Evolutionary conservation across 2,113 vertebrate species (phyloP).

Genomic region (Struthio camelus): DNA sequence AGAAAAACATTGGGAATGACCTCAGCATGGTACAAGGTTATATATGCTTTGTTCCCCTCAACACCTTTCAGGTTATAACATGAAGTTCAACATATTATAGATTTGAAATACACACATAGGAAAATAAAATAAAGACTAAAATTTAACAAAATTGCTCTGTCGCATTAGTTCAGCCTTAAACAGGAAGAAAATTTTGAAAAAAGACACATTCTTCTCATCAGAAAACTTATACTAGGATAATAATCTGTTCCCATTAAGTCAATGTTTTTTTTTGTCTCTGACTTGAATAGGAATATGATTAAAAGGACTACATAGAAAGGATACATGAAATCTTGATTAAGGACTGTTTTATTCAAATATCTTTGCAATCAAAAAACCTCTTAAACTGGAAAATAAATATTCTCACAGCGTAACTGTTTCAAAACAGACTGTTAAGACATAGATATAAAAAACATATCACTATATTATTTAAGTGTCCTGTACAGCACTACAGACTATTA

Average conservation of each 20-base stretch:
- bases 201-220: neutral
- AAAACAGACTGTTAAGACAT: constrained; percentile 3
- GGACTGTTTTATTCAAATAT: constrained; percentile 35
- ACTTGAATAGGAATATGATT: constrained; percentile 15
- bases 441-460: neutral
- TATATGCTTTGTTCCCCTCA: neutral
- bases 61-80: neutral
- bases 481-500: neutral
- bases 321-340: constrained; percentile 25
- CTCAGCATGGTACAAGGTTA: neutral
- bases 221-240: neutral
- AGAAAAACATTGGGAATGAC: neutral
- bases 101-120: neutral
- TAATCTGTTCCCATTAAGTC: constrained; percentile 48
- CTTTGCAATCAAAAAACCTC: neutral
- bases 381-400: constrained; percentile 13
- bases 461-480: constrained; percentile 20
- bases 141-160: neutral
- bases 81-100: neutral
- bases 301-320: constrained; percentile 12
- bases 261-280: neutral
- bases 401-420: neutral
- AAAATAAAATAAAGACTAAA: neutral
- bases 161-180: neutral
- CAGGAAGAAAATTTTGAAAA: neutral